These are phyloP conservation scores for Eilema caniola DNA, from an alignment of 2,888 invertebrate genomes.

Conservation along the genomic window DNA sequence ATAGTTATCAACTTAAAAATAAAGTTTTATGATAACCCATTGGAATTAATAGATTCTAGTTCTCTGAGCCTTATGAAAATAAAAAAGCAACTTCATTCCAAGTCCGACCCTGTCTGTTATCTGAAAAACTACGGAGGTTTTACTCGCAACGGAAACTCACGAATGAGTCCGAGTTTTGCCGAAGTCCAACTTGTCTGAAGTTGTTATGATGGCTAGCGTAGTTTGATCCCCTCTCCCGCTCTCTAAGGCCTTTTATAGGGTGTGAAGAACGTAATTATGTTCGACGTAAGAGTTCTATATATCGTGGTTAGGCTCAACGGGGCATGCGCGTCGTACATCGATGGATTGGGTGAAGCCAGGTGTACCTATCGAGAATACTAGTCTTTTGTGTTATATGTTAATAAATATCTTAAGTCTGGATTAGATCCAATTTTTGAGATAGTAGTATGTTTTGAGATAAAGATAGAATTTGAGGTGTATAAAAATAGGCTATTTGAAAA, in stretches of 20 bases:
- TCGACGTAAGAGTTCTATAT: slow-evolving; percentile 48
- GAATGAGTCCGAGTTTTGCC: slow-evolving; percentile 57
- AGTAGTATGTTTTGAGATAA: too few relatives aligned
- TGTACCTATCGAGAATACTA: slow-evolving; percentile 36
- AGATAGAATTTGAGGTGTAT: neutral
- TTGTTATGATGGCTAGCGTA: slow-evolving; percentile 55
- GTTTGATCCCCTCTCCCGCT: slow-evolving; percentile 48
- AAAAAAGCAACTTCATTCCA: slow-evolving; percentile 8
- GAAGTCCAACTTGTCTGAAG: slow-evolving; percentile 64
- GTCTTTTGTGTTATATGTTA: slow-evolving; percentile 23
- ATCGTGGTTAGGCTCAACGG: slow-evolving; percentile 51
- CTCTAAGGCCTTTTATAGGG: slow-evolving; percentile 43
- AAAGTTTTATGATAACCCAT: too few relatives aligned
- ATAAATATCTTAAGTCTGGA: slow-evolving; percentile 33
- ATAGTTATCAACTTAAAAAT: too few relatives aligned
- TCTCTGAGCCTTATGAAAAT: neutral
- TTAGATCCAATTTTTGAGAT: slow-evolving; percentile 19
- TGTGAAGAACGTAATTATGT: slow-evolving; percentile 50
- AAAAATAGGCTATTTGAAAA: neutral
- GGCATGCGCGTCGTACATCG: slow-evolving; percentile 68
- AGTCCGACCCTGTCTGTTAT: slow-evolving; percentile 48
- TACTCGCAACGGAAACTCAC: slow-evolving; percentile 53
- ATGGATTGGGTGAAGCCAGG: slow-evolving; percentile 52
- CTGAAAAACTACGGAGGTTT: slow-evolving; percentile 58
- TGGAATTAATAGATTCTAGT: too few relatives aligned